Base-by-base conservation (phyloP, 2,797 vertebrate species). In the Antrozous pallidus region DNA sequence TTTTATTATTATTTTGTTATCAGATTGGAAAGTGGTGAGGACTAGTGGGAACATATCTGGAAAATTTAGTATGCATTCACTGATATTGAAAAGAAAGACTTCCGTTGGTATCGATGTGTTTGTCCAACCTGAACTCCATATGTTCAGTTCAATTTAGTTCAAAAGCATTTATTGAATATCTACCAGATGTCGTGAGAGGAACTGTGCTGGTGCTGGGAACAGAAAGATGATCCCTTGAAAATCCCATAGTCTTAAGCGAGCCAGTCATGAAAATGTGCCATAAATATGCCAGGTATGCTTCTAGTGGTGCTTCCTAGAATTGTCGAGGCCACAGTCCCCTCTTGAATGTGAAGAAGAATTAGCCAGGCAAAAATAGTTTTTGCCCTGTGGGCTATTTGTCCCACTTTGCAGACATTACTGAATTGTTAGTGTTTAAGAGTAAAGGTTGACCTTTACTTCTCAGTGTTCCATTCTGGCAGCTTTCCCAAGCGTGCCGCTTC, bases 301-400 rank as follows among this genome's bases (percentile, higher is more conserved):
- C 51, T 40, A 56, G 20, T 18, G 36, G 40, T 61, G 47, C 13
- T 86, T 74, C 38, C 31, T 88, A 45, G 51, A 89, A 22, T 70
- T 92, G 45, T 63, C 70, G 63, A 95, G 77, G 14, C 28, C 49
- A 17, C 33, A 36, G 14, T 74, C 87, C 63, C n/a, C 54, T 93
- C 12, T 77, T 78, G 28, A 85, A 49, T 70, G 17, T 61, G 28
- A 94, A 81, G 54, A 77, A 22, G 26, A 88, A 51, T 71, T 78
- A 63, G 20, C 18, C 58, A 93, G 58, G 56, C 42, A 94, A 95
- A 91, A 80, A 74, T 45, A 67, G 20, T 56, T 87, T 91, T 92
- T 71, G 45, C 31, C 33, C 22, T 7, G 4, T 73, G n/a, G 71
- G 58, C 10, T 65, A 26, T 65, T 82, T 88, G 14, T 4, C 31